Conservation (phyloP, 2,888 invertebrate species). For the Strigamia maritima region DNA sequence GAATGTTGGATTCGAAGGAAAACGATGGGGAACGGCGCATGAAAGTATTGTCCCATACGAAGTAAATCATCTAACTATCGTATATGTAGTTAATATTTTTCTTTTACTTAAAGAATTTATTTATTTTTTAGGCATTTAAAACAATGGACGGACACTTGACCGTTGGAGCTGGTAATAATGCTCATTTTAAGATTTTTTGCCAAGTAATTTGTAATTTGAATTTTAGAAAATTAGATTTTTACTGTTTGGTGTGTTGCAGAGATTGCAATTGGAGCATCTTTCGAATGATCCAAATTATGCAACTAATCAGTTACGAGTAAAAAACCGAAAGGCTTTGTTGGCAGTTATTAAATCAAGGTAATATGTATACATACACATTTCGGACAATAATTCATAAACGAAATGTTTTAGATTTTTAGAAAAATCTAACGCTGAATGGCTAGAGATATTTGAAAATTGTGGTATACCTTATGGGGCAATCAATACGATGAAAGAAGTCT, state of each 20-base stretch:
- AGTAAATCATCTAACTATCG: too few relatives aligned
- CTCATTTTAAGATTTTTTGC: conserved; percentile 73
- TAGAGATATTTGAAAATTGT: neutral
- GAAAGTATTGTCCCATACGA: conserved; percentile 93
- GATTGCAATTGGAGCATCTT: conserved; percentile 63
- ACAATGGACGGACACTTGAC: conserved; percentile 80
- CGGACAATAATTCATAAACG: neutral
- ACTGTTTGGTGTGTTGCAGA: conserved; percentile 42
- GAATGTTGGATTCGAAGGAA: conserved; percentile 74
- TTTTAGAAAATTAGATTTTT: neutral
- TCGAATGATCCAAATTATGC: conserved; percentile 62
- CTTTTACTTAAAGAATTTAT: neutral
- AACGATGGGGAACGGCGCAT: conserved; percentile 88
- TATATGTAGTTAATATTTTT: too few relatives aligned
- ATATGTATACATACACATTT: neutral
- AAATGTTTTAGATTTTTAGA: conserved; percentile 5
- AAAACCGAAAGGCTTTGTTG: conserved; percentile 66
- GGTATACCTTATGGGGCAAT: conserved; percentile 36
- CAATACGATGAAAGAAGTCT: conserved; percentile 22
- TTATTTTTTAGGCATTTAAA: conserved; percentile 61
- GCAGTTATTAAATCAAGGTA: neutral
- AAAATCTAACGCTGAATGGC: conserved; percentile 31
- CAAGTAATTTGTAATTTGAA: conserved; percentile 47
- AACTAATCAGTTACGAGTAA: conserved; percentile 71
- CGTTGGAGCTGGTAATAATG: conserved; percentile 80